These are phyloP conservation scores for Aproaerema taeniolella DNA, from an alignment of 2,888 invertebrate species.

Conservation along the genomic window DNA sequence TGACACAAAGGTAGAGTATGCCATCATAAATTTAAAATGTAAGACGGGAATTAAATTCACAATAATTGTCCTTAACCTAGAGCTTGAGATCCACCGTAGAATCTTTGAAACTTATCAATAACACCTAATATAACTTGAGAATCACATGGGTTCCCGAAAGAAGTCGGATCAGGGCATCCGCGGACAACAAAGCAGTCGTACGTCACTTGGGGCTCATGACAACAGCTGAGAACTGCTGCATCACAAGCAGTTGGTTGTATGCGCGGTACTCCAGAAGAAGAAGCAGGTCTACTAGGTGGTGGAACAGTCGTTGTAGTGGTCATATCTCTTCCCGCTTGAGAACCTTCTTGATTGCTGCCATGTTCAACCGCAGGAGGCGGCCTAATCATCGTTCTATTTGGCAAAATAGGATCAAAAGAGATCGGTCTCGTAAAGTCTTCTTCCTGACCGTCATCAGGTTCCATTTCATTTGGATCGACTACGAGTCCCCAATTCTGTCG, in stretches of 20 bases:
- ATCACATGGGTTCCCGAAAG: constrained; percentile 49
- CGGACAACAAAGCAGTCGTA: constrained; percentile 47
- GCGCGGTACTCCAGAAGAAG: constrained; percentile 17
- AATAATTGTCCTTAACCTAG: neutral
- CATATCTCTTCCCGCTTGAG: constrained; percentile 4
- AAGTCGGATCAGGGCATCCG: constrained; percentile 64
- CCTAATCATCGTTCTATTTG: constrained; percentile 29
- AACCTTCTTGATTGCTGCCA: constrained; percentile 37
- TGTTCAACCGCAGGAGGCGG: constrained; percentile 49
- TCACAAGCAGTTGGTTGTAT: constrained; percentile 50
- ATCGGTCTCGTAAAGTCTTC: constrained; percentile 38
- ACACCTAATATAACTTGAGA: constrained; percentile 37
- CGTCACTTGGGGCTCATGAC: constrained; percentile 40
- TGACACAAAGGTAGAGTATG: no score
- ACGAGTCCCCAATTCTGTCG: constrained; percentile 56
- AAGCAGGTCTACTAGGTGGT: constrained; percentile 41
- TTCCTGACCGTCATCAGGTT: constrained; percentile 26
- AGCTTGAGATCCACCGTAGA: constrained; percentile 32
- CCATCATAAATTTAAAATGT: no score
- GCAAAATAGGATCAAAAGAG: constrained; percentile 41
- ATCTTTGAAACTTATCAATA: constrained; percentile 43
- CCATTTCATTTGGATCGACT: constrained; percentile 29
- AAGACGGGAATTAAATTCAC: neutral
- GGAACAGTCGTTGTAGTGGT: constrained; percentile 31
- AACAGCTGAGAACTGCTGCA: constrained; percentile 51